Percentiles rank a stretch among this genome's conserved stretches.
Conservation (phyloP, 2,888 invertebrate species). For the Polydrusus cervinus region DNA sequence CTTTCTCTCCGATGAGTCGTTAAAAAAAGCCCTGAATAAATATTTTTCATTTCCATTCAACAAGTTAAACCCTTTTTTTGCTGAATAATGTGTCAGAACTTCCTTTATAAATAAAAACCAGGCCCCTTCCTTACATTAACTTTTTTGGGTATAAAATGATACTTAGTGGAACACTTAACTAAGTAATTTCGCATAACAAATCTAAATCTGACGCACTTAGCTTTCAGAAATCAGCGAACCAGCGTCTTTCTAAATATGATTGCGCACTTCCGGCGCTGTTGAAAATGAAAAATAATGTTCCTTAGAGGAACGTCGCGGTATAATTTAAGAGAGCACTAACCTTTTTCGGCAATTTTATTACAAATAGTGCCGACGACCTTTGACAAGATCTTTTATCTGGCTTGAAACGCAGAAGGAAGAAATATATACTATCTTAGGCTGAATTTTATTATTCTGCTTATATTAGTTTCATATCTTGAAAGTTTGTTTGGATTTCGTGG, state of each 20-base stretch:
- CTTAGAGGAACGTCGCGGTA: conserved; percentile 6
- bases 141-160: neutral
- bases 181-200: conserved; percentile 7
- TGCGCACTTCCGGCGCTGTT: conserved; percentile 1
- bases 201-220: neutral
- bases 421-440: neutral
- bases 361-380: conserved; percentile 20
- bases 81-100: conserved; percentile 3
- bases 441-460: neutral
- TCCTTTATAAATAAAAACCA: neutral
- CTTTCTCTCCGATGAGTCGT: too few species aligned
- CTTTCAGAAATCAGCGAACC: conserved; percentile 11
- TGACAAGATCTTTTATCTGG: conserved; percentile 17
- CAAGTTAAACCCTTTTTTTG: conserved; percentile 2
- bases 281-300: conserved; percentile 24
- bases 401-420: neutral
- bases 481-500: neutral
- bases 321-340: conserved; percentile 16
- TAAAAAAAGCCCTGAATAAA: too few species aligned
- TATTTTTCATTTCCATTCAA: neutral
- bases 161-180: conserved; percentile 2
- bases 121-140: neutral
- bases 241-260: neutral
- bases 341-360: conserved; percentile 11
- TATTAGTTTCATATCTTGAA: neutral